Evolutionary conservation across 2,888 invertebrate species (phyloP).

Genomic region (Drosophila quinaria): DNA sequence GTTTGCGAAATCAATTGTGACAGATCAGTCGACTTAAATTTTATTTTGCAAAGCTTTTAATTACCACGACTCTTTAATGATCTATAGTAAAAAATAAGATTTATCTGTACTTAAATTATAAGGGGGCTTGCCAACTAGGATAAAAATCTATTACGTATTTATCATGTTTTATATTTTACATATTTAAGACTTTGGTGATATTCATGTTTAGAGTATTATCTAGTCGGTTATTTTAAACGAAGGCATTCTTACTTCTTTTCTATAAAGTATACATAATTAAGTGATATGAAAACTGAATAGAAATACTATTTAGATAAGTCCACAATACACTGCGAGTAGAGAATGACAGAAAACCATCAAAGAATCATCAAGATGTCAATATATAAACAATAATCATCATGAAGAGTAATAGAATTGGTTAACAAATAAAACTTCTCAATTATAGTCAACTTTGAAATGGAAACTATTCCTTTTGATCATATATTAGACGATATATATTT

Average conservation of each 20-base stretch:
- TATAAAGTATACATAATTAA: conserved; percentile 52
- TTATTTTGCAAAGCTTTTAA: conserved; percentile 34
- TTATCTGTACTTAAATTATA: not conserved
- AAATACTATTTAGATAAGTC: conserved; percentile 18
- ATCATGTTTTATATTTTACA: too few species aligned
- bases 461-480: not conserved
- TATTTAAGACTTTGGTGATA: too few species aligned
- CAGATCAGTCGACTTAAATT: conserved; percentile 36
- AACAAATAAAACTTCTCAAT: conserved; percentile 1
- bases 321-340: conserved; percentile 28
- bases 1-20: conserved; percentile 47
- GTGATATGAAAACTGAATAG: conserved; percentile 49
- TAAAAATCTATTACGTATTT: not conserved
- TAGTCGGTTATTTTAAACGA: not conserved
- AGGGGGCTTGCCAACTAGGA: not conserved
- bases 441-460: not conserved
- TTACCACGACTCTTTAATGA: conserved; percentile 41
- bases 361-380: conserved; percentile 32
- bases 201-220: not conserved
- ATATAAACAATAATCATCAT: conserved; percentile 7
- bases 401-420: conserved; percentile 4
- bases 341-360: conserved; percentile 14
- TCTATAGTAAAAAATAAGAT: conserved; percentile 7
- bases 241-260: not conserved
- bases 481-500: not conserved